phyloP scores from a whole-genome alignment of 2,888 invertebrate species.

The Marronus borbonicus region DNA sequence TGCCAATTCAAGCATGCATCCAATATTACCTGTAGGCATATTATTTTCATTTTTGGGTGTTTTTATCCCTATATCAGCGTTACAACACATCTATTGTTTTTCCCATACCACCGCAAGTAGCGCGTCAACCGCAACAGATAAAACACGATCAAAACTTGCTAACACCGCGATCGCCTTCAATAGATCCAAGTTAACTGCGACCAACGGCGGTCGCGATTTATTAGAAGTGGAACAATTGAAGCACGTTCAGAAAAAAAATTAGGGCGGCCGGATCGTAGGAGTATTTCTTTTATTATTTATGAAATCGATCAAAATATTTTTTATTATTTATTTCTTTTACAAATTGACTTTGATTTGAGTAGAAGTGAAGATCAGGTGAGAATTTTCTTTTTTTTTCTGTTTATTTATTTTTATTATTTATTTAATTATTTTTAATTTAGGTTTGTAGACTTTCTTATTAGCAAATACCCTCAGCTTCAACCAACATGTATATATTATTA shows the following conservation, averaged over 20 bases:
- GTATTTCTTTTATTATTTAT: too few relatives aligned
- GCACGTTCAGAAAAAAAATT: too few relatives aligned
- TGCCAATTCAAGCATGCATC: too few relatives aligned
- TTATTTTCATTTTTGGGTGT: not conserved
- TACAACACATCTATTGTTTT: constrained; percentile 8
- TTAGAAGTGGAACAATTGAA: too few relatives aligned
- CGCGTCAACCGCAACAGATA: constrained; percentile 37
- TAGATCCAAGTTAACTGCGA: constrained; percentile 38
- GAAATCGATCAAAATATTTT: too few relatives aligned
- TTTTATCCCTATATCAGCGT: not conserved
- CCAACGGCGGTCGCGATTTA: constrained; percentile 17
- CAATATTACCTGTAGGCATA: not conserved
- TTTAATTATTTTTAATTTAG: not conserved
- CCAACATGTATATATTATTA: too few relatives aligned
- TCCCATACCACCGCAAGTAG: constrained; percentile 7
- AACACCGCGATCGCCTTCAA: constrained; percentile 15
- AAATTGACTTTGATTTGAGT: too few relatives aligned
- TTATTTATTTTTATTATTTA: not conserved
- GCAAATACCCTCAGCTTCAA: too few relatives aligned
- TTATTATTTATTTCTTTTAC: too few relatives aligned
- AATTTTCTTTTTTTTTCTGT: not conserved
- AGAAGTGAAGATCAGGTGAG: not conserved
- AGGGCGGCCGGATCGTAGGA: too few relatives aligned
- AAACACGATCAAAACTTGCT: constrained; percentile 21
- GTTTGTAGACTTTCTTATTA: too few relatives aligned